These are phyloP conservation scores for Carettochelys insculpta DNA, from an alignment of 2,113 vertebrate species.

Conservation along the genomic window DNA sequence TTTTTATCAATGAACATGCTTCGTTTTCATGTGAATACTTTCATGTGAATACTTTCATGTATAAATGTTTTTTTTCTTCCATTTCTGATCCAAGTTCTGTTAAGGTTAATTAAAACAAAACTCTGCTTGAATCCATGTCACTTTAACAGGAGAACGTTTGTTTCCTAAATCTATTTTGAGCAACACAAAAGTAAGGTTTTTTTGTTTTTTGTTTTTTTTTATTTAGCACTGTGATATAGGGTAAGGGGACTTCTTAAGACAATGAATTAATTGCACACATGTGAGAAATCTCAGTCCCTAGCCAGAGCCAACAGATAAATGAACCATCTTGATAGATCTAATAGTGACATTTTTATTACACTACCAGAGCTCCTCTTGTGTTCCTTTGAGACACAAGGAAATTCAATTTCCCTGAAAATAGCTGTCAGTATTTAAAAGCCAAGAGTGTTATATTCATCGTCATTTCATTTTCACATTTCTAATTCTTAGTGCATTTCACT, in stretches of 20 bases:
- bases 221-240: neutral
- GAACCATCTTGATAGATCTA: neutral
- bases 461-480: neutral
- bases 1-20: neutral
- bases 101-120: neutral
- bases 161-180: too few relatives aligned
- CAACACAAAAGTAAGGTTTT: neutral
- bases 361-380: neutral
- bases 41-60: neutral
- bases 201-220: neutral
- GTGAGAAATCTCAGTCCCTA: neutral
- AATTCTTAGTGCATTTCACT: neutral
- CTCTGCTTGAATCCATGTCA: neutral
- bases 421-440: neutral
- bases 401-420: slow-evolving; percentile 5
- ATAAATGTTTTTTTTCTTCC: neutral
- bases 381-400: neutral
- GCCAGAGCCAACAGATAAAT: neutral
- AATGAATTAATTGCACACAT: neutral
- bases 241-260: neutral
- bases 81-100: neutral
- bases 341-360: neutral
- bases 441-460: neutral
- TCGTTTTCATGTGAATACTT: neutral
- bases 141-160: neutral